Evolutionary conservation across 2,888 invertebrate species (phyloP), one percentile per base, ranked within the genome.

Genomic region (Parnassius glacialis): DNA sequence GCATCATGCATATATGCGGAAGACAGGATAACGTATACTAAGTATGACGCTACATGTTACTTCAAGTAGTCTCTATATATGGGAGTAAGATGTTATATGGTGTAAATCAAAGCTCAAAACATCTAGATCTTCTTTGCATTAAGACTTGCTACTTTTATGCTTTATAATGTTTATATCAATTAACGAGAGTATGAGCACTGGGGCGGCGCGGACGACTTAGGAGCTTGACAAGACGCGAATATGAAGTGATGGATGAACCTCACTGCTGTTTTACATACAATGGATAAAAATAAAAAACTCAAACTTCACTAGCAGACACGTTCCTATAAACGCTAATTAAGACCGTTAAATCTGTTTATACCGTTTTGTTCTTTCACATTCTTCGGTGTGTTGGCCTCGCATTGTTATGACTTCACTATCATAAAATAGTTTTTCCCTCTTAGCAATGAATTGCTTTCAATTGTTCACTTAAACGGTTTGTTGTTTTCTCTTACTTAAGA

Each of bases 231-330:
- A 80, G 79, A 80, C 80, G 87, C 84, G 80, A 90, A 90, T 90
- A 90, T 90, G 87, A 88, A 81, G 85, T 89, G 87, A 89, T 87
- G 87, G 87, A 89, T 87, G 84, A 84, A 83, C 80, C 79, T 81
- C 76, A 75, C 74, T 66, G 68, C 87, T 84, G 74, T 72, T 90
- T 90, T 87, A 80, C 90, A 90, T 90, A 90, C 90, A 90, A 90
- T 90, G 87, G 89, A 79, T 81, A 82, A 80, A 83, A 80, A 80
- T 73, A 70, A 83, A 85, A 76, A 81, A 81, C 80, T 75, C 76
- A 70, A 75, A 73, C 72, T 75, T 73, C 80, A 73, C 83, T 62
- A 62, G 57, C 61, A 50, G 75, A 83, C 85, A 84, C 83, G 80
- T 83, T 78, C 73, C 81, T 84, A 85, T 83, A 79, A 83, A 82